Base-by-base conservation (phyloP, 2,113 vertebrate genomes). In the Vireo altiloquus region DNA sequence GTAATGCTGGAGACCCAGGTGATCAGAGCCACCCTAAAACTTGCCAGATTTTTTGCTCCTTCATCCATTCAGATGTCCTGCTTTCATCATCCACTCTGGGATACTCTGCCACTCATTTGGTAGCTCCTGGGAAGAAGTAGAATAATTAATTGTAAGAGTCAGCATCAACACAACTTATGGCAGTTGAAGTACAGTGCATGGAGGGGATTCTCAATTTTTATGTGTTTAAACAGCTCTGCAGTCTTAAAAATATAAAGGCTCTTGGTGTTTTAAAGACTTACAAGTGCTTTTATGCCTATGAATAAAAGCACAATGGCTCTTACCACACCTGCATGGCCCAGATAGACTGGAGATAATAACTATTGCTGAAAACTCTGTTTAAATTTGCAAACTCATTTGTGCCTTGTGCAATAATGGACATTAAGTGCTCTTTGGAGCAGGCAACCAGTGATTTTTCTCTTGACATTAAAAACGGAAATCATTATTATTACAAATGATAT, bases 361-460 rank as follows among this genome's bases (percentile, higher is more conserved):
- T 88, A 13, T 66, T 90, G 52, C 71, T 86, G 84, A 86, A 83
- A 95, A 94, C 37, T 59, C 57, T 47, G 21, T 86, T 84, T 89
- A 87, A 83, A 92, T 64, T 88, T 89, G 42, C 50, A 79, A 59
- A 84, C 31, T 80, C 14, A 0, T 52, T 82, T 87, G 42, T 94
- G 25, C 44, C 3, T 0, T 78, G 44, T 85, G 63, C n/a, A 59
- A 1, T 95, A 96, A 84, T 53, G 81, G 89, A 84, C 35, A 66
- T 89, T 84, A 81, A 96, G 49, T 86, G 72, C 40, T 95, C 71
- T 84, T 89, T 82, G 46, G 61, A 91, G 79, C 56, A 82, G 85
- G 68, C 49, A 93, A 75, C 18, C 35, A 28, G 47, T 93, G 59
- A 89, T 94, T 94, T 83, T 94, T 94, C 65, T 87, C 88, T 84